A percentile compares a stretch with the other conserved stretches of the same genome.
Conservation (phyloP, 2,888 invertebrate genomes). For the Pardosa pseudoannulata region DNA sequence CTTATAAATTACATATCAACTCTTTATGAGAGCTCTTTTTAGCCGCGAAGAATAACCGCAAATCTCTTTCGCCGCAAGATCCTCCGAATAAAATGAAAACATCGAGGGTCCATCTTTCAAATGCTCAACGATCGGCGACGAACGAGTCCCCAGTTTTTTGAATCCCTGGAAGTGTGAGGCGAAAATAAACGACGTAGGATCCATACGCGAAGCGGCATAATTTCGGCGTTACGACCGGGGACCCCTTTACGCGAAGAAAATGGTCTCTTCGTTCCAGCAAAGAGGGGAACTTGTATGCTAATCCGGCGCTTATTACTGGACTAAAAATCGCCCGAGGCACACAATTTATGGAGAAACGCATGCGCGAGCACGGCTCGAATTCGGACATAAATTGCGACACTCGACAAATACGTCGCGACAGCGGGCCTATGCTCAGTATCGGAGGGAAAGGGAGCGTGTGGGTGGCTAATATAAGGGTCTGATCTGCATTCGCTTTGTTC, state of each 20-base stretch:
- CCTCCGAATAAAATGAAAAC: too few relatives aligned
- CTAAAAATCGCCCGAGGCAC: not conserved
- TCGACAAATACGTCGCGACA: not conserved
- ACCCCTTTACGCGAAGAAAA: not conserved
- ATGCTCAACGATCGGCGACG: not conserved
- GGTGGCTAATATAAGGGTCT: not conserved
- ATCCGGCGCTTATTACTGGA: not conserved
- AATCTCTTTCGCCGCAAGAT: too few relatives aligned
- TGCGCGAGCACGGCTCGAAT: conserved; percentile 2
- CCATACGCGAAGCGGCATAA: not conserved
- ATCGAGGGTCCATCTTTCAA: not conserved
- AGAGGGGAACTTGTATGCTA: conserved; percentile 9
- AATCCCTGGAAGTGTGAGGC: not conserved
- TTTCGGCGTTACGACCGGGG: not conserved
- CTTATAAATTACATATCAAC: too few relatives aligned
- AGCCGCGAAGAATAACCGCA: too few relatives aligned
- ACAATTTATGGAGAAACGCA: not conserved
- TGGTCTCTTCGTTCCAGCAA: not conserved
- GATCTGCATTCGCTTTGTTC: conserved; percentile 5
- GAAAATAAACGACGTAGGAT: not conserved
- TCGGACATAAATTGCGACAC: not conserved
- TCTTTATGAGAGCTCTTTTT: too few relatives aligned
- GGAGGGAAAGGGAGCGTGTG: not conserved
- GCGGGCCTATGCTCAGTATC: not conserved
- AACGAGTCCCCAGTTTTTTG: not conserved